Base-by-base conservation (phyloP, 2,113 vertebrate genomes). In the Petaurus breviceps region DNA sequence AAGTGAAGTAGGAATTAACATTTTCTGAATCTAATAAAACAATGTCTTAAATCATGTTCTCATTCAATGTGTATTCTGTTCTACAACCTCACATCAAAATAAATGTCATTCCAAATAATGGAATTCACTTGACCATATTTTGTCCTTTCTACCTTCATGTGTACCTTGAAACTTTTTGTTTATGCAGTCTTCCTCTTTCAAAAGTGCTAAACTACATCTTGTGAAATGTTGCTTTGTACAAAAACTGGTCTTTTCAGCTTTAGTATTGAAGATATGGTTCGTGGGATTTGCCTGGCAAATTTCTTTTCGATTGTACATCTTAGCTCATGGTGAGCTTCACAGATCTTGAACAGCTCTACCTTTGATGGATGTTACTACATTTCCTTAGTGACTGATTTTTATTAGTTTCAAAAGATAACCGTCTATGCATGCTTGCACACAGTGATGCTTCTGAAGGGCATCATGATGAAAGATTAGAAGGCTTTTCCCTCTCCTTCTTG, bases 321-420 rank as follows among this genome's bases (percentile, higher is more conserved):
- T 90, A 96, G 51, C 93, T 98, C 92, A 57, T 94, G 95, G 95
- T 97, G 96, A 98, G 93, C 96, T 97, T 98, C 94, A 94, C 89
- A 96, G 97, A 93, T 93, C 84, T 93, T 43, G 92, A 97, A 52
- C 95, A 97, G 92, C 89, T 97, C 94, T 97, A 61, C 93, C 91
- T 97, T 97, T 98, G 98, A 98, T 98, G 89, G 96, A 98, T 98
- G 97, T 96, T 96, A 92, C 95, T 96, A 96, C 96, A 96, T 98
- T 98, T 98, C 98, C 95, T 98, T 97, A 96, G 97, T 97, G 97
- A 91, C 95, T 98, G 98, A 91, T 95, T 98, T 98, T 98, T 98
- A 98, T 98, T 97, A 96, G 94, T 98, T 98, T 98, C 95, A 96
- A 98, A 98, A 98, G 98, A 98, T 98, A 98, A 96, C 94, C 96